A percentile compares a stretch with the other conserved stretches of the same genome.
phyloP scores from a whole-genome alignment of 92 coral and sea anemone species.

The Parazoanthus darwini region DNA sequence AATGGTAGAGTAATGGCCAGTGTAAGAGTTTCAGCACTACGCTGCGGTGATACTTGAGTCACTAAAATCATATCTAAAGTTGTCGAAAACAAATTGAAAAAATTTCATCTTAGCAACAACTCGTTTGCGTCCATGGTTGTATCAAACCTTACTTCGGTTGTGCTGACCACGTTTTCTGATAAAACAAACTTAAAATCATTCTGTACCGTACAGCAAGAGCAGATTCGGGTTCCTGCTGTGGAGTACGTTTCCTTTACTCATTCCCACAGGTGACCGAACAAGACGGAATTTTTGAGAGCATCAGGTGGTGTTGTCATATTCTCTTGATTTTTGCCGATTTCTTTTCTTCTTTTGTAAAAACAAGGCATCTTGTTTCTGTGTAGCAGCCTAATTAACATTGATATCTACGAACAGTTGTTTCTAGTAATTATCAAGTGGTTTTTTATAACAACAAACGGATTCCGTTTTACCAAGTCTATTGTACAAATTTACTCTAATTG shows the following conservation, averaged over 20 bases:
- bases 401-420: not conserved
- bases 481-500: no score
- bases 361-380: not conserved
- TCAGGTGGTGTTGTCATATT: not conserved
- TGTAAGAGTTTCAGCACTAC: no score
- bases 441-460: no score
- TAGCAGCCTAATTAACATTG: not conserved
- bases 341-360: not conserved
- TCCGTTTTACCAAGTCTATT: no score
- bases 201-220: not conserved
- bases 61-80: no score
- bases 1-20: no score
- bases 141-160: not conserved
- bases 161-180: not conserved
- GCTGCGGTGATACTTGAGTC: no score
- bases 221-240: conserved; percentile 2
- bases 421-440: no score
- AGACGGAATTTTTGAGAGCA: not conserved
- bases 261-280: conserved; percentile 34
- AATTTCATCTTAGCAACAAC: no score
- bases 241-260: not conserved
- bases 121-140: no score
- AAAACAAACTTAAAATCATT: not conserved
- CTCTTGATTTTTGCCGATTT: not conserved
- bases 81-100: no score